These are phyloP conservation scores for Anguilla anguilla DNA, from an alignment of 2,797 vertebrate genomes.

Conservation along the genomic window DNA sequence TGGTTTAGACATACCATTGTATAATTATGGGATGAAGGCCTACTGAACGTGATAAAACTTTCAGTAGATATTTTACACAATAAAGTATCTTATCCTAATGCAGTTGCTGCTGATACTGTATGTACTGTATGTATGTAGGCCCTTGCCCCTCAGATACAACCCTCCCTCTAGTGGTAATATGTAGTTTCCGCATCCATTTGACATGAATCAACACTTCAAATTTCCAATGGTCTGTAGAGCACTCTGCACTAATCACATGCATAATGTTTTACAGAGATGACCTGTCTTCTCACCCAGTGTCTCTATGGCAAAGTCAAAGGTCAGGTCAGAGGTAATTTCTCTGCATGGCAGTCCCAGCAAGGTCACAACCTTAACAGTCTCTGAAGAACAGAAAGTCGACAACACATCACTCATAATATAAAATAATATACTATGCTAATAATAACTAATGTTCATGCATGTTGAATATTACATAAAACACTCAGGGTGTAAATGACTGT, in stretches of 20 bases:
- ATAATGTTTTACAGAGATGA: neutral
- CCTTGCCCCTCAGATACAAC: neutral
- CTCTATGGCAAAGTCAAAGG: conserved; percentile 72
- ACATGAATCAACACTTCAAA: neutral
- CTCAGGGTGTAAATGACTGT: neutral
- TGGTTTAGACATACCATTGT: neutral
- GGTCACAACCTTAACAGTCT: conserved; percentile 68
- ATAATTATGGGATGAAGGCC: neutral
- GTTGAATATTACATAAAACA: neutral
- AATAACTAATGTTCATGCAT: neutral
- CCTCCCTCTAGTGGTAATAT: neutral
- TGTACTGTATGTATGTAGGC: neutral
- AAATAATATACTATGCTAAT: neutral
- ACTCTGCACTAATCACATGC: neutral
- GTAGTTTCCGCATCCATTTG: neutral
- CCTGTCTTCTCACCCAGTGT: conserved; percentile 66
- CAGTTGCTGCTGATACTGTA: neutral
- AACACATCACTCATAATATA: neutral
- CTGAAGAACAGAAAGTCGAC: conserved; percentile 45
- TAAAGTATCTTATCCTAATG: neutral
- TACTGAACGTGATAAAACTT: neutral
- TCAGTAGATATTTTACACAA: neutral
- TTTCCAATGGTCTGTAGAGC: neutral
- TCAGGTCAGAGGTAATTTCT: conserved; percentile 57
- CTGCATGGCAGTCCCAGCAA: conserved; percentile 60